Conservation (phyloP, 2,113 vertebrate genomes). For the Microtus pennsylvanicus region DNA sequence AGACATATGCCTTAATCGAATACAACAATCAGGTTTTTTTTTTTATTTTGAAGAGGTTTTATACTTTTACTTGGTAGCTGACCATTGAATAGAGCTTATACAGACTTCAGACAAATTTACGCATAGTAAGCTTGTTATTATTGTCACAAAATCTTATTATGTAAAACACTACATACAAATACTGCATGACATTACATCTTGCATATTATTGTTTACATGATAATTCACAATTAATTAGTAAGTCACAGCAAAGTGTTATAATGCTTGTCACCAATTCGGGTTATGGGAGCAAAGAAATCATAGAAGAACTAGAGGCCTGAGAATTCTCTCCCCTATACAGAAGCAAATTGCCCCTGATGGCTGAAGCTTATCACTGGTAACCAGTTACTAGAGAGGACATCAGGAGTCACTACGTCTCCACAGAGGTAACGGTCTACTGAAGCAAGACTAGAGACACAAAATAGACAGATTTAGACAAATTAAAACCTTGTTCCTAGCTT, state of each 20-base stretch:
- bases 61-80: not conserved
- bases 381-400: not conserved
- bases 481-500: not conserved
- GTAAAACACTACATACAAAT: not conserved
- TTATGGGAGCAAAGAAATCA: not conserved
- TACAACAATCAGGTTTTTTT: rapidly evolving
- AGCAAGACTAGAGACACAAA: not conserved
- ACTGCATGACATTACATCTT: not conserved
- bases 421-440: not conserved
- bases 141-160: constrained; percentile 40
- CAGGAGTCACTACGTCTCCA: not conserved
- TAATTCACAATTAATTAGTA: not conserved
- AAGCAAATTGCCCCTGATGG: not conserved
- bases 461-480: not conserved
- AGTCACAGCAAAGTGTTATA: not conserved
- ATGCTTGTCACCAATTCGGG: not conserved
- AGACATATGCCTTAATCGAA: not conserved
- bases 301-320: not conserved
- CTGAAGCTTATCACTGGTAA: constrained; percentile 11
- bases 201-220: not conserved
- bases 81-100: not conserved
- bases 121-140: not conserved
- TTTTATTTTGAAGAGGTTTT: not conserved
- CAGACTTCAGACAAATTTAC: not conserved
- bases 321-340: not conserved